Percentiles rank a stretch among this genome's conserved stretches.
Evolutionary conservation across 2,888 invertebrate genomes (phyloP).

Genomic region (Megaustenia siamemsis): DNA sequence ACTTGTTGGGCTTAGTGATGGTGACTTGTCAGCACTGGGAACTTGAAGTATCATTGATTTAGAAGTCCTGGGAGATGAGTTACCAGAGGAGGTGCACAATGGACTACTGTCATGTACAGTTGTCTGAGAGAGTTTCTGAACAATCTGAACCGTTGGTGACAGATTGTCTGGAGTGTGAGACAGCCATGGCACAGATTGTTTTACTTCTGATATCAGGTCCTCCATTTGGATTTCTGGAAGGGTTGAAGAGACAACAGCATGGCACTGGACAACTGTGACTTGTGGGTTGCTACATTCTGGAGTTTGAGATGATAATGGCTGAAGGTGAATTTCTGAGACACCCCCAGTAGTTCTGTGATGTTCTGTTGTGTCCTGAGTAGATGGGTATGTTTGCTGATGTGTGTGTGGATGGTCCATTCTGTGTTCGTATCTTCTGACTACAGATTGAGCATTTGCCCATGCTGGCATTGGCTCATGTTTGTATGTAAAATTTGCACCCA

Average conservation of each 20-base stretch:
- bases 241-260: neutral
- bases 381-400: neutral
- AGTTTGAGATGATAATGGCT: neutral
- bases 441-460: neutral
- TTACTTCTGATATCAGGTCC: slow-evolving; percentile 27
- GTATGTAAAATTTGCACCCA: neutral
- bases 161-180: slow-evolving; percentile 51
- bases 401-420: neutral
- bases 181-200: slow-evolving; percentile 46
- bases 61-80: slow-evolving; percentile 38
- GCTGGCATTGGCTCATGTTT: neutral
- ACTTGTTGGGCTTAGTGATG: slow-evolving; percentile 42
- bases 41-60: slow-evolving; percentile 44
- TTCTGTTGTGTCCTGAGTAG: neutral
- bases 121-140: slow-evolving; percentile 49
- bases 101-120: slow-evolving; percentile 50
- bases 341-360: neutral
- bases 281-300: neutral
- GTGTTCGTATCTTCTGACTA: neutral
- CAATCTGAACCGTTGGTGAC: slow-evolving; percentile 52
- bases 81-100: slow-evolving; percentile 19
- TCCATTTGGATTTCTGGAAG: slow-evolving; percentile 49
- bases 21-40: slow-evolving; percentile 35
- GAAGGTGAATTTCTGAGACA: neutral
- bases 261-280: neutral